Evolutionary conservation across 1,140 invertebrate genomes (phyloP), one percentile per base, ranked within the genome.

Genomic region (Euglossa dilemma): DNA sequence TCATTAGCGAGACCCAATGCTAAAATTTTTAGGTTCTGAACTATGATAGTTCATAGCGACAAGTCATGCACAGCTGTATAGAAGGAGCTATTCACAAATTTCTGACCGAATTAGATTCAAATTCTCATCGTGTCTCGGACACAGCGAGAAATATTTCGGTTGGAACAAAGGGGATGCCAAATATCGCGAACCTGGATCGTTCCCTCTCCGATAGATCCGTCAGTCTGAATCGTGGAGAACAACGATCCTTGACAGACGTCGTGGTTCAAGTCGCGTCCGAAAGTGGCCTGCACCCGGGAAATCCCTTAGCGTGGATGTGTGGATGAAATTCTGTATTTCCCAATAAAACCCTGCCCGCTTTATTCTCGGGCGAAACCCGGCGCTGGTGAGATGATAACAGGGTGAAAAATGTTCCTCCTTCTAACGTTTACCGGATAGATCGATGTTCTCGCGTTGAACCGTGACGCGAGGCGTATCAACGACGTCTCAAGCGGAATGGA

Each of bases 331-430:
- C 12, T 45, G 28, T 56, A 69, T n/a, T 45, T 23, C 36, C n/a
- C 76, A 28, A 78, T 69, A 78, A 57, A 78, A 57, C 12, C n/a
- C 61, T n/a, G 36, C 20, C 3, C 7, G 16, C 23, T n/a, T 28
- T 45, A 6, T 47, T 56, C 25, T 36, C 20, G 6, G 16, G 18
- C 57, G 6, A 23, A 25, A 18, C 18, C 5, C 6, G 14, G 0
- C 11, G 28, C n/a, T 77, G 28, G n/a, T 47, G 50, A 43, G 76
- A 67, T 69, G 76, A 69, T 69, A 69, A 78, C 50, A 36, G 45
- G 36, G 36, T 57, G 76, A 69, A 69, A 69, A 69, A 47, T 78
- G 36, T 45, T 67, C 63, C 23, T 69, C 28, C n/a, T 57, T 28
- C 64, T 47, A 57, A 50, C 73, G 43, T 76, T n/a, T 50, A 50